Evolutionary conservation across 1,140 invertebrate species (phyloP).

Genomic region (Lepidostoma basale): DNA sequence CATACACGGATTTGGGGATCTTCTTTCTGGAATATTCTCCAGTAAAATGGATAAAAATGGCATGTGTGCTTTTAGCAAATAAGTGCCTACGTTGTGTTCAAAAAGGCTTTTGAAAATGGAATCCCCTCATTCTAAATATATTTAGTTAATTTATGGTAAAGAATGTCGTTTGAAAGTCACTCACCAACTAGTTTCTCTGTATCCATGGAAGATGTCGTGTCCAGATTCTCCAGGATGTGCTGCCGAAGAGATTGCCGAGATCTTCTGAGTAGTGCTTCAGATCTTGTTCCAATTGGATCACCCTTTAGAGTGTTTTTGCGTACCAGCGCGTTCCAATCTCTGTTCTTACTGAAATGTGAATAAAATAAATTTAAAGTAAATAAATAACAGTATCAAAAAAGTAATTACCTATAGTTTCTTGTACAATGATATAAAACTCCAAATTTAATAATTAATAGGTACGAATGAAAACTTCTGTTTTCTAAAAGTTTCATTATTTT

Average conservation of each 20-base stretch:
- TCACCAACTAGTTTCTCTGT: conserved; percentile 71
- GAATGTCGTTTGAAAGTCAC: not conserved
- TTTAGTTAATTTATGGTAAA: not conserved
- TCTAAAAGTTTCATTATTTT: too few species aligned
- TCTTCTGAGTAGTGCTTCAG: conserved; percentile 65
- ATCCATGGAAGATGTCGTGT: conserved; percentile 68
- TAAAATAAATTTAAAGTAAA: not conserved
- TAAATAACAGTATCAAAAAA: conserved; percentile 1
- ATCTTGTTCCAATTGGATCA: conserved; percentile 80
- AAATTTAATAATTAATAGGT: too few species aligned
- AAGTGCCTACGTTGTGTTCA: too few species aligned
- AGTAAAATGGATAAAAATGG: too few species aligned
- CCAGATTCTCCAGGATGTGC: conserved; percentile 67
- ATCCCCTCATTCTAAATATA: too few species aligned
- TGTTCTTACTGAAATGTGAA: conserved; percentile 63
- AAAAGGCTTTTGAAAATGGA: too few species aligned
- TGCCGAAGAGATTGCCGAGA: conserved; percentile 72
- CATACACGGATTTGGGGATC: too few species aligned
- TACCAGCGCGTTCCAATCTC: conserved; percentile 85
- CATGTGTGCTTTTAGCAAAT: too few species aligned
- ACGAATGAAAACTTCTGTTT: too few species aligned
- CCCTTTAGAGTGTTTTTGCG: conserved; percentile 68
- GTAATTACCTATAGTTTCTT: too few species aligned
- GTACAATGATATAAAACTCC: too few species aligned
- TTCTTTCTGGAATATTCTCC: too few species aligned